Base-by-base conservation (phyloP, 2,113 vertebrate species). In the Cyanoliseus patagonus region DNA sequence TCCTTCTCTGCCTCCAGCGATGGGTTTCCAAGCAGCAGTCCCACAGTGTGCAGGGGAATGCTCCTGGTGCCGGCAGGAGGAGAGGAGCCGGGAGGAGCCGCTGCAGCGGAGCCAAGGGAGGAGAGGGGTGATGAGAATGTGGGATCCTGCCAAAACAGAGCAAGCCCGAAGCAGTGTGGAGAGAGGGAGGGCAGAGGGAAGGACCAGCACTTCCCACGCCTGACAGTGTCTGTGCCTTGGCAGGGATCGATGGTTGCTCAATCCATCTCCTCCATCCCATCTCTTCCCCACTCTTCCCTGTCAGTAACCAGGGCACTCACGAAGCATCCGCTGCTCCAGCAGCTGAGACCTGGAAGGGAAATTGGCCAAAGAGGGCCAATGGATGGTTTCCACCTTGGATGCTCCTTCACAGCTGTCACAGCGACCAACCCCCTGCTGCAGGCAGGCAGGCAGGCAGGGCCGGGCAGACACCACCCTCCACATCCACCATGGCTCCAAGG, bases 91-190 rank as follows among this genome's bases (percentile, higher is more conserved):
- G 24, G 75, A 77, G 35, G 74, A 88, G 90, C 37, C 0, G 33
- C 81, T 5, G 24, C 69, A 7, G 89, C 55, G 5, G 31, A 68
- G 67, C 67, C 27, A 0, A 91, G 73, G 95, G 89, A 93, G 86
- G 92, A 88, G 95, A 86, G 33, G 82, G 49, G 64, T 39, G 66
- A 75, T 23, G 69, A 95, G 95, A 94, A 97, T 13, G 61, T 25
- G 62, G 27, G 44, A 37, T 88, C 74, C 88, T 96, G 95, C 96
- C 96, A 97, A 93, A 62, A 93, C 79, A 55, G 84, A 86, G 55
- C 90, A 77, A 83, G 90, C 72, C 90, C 93, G 55, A 81, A 93
- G 35, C 42, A 27, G 51, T 9, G n/a, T 3, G 75, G 64, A 75
- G 78, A n/a, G 70, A 72, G 37, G 61, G 76, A 69, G 93, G 83